Conservation (phyloP, 2,113 vertebrate species). For the Eublepharis macularius region DNA sequence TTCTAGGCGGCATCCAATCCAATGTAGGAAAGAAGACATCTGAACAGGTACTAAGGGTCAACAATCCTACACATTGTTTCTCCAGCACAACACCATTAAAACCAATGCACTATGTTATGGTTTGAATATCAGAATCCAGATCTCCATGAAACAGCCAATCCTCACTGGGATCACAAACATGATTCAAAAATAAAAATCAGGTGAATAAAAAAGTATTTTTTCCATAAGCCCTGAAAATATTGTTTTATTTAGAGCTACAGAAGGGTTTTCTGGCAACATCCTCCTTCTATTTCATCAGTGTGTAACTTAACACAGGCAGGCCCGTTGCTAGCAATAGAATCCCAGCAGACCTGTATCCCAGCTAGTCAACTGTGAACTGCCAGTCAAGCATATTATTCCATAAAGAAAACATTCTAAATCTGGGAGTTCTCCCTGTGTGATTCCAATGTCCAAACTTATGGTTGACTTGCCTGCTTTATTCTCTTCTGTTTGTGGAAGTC, state of each 20-base stretch:
- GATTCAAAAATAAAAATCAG: neutral
- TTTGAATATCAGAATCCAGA: neutral
- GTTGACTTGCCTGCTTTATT: neutral
- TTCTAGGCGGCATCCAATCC: too few relatives aligned
- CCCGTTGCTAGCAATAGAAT: slow-evolving; percentile 23
- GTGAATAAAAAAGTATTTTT: neutral
- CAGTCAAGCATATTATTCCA: slow-evolving; percentile 40
- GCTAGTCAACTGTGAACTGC: slow-evolving; percentile 23
- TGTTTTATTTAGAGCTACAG: neutral
- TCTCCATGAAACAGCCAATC: neutral
- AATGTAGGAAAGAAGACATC: neutral
- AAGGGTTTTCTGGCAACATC: neutral
- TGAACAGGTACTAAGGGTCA: neutral
- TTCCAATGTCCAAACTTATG: neutral
- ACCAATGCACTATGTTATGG: neutral
- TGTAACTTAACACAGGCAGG: slow-evolving; percentile 10
- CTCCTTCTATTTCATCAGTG: slow-evolving; percentile 16
- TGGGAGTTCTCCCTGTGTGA: neutral
- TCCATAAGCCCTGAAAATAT: rapidly evolving
- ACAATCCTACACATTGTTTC: neutral
- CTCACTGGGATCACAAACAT: rapidly evolving
- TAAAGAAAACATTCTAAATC: slow-evolving; percentile 28
- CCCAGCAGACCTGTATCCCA: slow-evolving; percentile 24
- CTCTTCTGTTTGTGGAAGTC: neutral
- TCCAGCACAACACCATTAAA: neutral